These are phyloP conservation scores for Syngnathus rostellatus DNA, from an alignment of 2,797 vertebrate genomes.

Conservation along the genomic window DNA sequence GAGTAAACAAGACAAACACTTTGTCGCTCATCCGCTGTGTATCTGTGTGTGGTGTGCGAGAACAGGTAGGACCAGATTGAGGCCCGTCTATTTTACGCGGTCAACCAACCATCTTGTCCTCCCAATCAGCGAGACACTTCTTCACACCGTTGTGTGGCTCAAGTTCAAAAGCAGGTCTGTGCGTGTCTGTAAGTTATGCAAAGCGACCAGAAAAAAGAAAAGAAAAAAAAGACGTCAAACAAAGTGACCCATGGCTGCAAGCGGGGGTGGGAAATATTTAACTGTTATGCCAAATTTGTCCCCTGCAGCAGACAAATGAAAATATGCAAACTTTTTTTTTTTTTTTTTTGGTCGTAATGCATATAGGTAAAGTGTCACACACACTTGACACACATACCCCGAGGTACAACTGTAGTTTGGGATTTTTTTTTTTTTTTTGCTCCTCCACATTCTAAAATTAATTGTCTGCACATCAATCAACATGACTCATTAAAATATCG, in stretches of 20 bases:
- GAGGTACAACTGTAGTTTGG: conserved; percentile 21
- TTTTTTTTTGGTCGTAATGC: conserved; percentile 2
- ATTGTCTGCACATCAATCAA: conserved; percentile 22
- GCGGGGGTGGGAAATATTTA: conserved; percentile 40
- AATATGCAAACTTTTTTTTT: conserved; percentile 20
- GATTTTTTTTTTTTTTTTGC: background rate
- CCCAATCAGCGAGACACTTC: background rate
- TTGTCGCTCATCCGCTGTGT: background rate
- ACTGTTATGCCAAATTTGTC: conserved; percentile 27
- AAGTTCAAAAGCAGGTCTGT: background rate
- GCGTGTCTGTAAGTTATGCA: conserved; percentile 1
- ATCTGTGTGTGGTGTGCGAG: conserved; percentile 7
- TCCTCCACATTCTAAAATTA: background rate
- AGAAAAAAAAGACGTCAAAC: conserved; percentile 24
- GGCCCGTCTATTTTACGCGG: conserved; percentile 29
- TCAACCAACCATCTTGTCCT: conserved; percentile 11
- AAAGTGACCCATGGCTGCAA: conserved; percentile 33
- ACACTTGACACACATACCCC: conserved; percentile 15
- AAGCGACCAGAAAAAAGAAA: conserved; percentile 1
- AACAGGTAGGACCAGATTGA: conserved; percentile 52
- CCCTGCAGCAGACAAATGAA: conserved; percentile 12
- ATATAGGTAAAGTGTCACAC: conserved; percentile 30
- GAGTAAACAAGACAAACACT: background rate
- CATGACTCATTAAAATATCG: background rate
- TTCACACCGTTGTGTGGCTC: background rate